Evolutionary conservation across 2,888 invertebrate genomes (phyloP).

Genomic region (Ariolimax columbianus): DNA sequence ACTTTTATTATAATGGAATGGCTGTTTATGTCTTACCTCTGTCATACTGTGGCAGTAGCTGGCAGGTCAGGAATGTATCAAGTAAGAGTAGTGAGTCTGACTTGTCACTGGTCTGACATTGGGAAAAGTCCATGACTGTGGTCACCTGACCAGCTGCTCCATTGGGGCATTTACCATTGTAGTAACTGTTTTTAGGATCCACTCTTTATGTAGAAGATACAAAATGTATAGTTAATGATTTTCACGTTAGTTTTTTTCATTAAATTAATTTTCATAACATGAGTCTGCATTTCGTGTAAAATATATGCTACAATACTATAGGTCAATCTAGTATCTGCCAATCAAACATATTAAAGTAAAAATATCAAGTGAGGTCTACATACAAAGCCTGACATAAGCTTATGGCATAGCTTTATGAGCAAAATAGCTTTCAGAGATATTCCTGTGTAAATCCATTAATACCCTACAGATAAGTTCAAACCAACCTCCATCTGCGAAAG

Average conservation of each 20-base stretch:
- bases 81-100: conserved; percentile 18
- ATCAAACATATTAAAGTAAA: not conserved
- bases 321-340: not conserved
- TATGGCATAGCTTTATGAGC: no score
- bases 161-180: conserved; percentile 57
- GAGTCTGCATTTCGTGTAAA: not conserved
- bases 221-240: not conserved
- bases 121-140: conserved; percentile 30
- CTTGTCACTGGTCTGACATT: conserved; percentile 41
- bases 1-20: not conserved
- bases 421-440: no score
- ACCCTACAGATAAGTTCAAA: not conserved
- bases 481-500: conserved; percentile 27
- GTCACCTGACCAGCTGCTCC: conserved; percentile 1
- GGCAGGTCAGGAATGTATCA: conserved; percentile 42
- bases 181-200: conserved; percentile 53
- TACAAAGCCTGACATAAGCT: not conserved
- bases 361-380: not conserved
- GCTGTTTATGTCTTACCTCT: conserved; percentile 37
- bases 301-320: not conserved
- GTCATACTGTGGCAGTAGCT: conserved; percentile 41
- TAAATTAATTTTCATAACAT: not conserved
- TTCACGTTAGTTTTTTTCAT: not conserved
- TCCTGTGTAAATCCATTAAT: not conserved
- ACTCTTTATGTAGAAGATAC: conserved; percentile 35